phyloP scores from a whole-genome alignment of 2,797 vertebrate species.

The Sternarchorhynchus goeldii region DNA sequence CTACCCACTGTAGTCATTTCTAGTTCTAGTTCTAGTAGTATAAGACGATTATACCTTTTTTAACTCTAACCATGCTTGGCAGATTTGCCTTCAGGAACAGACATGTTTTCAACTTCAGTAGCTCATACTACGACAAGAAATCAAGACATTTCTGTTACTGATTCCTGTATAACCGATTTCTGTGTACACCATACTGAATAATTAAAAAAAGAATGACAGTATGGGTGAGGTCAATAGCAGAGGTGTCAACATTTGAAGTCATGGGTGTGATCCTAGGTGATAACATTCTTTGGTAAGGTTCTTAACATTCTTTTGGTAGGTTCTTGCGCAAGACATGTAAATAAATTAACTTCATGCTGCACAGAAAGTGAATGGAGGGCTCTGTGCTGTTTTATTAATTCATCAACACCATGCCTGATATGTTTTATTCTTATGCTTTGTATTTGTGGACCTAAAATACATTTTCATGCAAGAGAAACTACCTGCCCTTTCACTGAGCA shows the following conservation, averaged over 20 bases:
- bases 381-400: neutral
- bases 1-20: no score
- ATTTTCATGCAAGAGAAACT: neutral
- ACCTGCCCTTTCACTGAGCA: neutral
- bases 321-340: neutral
- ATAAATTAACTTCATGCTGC: neutral
- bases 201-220: neutral
- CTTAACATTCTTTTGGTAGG: no score
- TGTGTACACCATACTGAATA: neutral
- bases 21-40: neutral
- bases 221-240: neutral
- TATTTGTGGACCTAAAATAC: neutral
- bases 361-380: neutral
- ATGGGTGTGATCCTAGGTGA: constrained; percentile 2
- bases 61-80: neutral
- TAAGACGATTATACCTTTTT: no score
- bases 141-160: neutral
- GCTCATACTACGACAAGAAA: neutral
- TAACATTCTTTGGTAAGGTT: neutral
- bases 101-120: neutral
- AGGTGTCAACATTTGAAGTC: neutral
- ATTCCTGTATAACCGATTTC: neutral
- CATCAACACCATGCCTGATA: no score
- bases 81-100: neutral
- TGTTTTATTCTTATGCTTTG: no score